Percentiles rank a stretch among this genome's conserved stretches.
Conservation (phyloP, 2,888 invertebrate species). For the Choristoneura rosaceana region DNA sequence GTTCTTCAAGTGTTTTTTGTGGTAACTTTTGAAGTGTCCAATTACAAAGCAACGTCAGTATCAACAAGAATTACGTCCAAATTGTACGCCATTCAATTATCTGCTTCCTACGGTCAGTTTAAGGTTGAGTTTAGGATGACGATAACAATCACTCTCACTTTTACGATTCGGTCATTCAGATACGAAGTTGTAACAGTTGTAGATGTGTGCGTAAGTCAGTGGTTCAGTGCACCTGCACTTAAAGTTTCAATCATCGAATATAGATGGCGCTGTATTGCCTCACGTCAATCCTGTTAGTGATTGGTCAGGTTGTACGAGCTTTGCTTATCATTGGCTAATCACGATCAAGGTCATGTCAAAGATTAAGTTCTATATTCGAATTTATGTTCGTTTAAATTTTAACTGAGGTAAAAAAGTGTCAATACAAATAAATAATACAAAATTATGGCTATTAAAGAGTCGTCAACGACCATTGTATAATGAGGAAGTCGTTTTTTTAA, state of each 20-base stretch:
- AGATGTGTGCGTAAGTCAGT: neutral
- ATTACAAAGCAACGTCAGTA: neutral
- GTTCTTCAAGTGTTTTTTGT: constrained; percentile 1
- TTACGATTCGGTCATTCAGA: neutral
- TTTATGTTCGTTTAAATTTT: neutral
- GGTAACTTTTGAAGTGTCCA: neutral
- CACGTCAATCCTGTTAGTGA: neutral
- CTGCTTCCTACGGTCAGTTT: neutral
- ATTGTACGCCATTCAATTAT: neutral
- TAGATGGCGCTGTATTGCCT: constrained; percentile 4
- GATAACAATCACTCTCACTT: neutral
- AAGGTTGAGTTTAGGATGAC: neutral
- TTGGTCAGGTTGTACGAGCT: neutral
- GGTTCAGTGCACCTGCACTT: neutral
- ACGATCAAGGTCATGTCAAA: constrained; percentile 3
- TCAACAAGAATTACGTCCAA: neutral
- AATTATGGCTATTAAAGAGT: constrained; percentile 33
- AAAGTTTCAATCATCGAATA: neutral
- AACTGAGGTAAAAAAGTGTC: neutral
- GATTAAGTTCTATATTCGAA: neutral
- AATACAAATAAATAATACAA: constrained; percentile 15
- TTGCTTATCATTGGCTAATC: neutral
- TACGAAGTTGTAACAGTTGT: neutral
- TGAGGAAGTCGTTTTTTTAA: constrained; percentile 20
- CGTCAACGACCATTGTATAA: constrained; percentile 23